A percentile compares a stretch with the other conserved stretches of the same genome.
These are phyloP conservation scores for Anagyrus pseudococci DNA, from an alignment of 2,888 invertebrate genomes.

Conservation along the genomic window DNA sequence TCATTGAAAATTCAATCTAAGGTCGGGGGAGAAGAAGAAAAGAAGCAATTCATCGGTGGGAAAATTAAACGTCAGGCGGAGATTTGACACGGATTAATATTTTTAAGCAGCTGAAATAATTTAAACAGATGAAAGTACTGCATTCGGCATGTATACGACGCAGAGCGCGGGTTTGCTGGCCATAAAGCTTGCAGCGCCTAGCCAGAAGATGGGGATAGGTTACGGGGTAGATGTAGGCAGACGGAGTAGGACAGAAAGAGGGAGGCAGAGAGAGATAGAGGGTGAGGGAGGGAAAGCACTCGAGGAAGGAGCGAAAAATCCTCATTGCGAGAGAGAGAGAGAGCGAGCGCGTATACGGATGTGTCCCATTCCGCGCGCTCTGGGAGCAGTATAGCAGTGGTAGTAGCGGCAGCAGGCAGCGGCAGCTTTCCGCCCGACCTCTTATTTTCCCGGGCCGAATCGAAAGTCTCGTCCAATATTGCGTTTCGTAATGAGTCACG, in stretches of 20 bases:
- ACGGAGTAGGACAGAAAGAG: no score
- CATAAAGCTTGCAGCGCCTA: no score
- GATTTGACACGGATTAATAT: conserved; percentile 27
- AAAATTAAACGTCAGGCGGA: conserved; percentile 27
- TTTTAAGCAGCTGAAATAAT: conserved; percentile 13
- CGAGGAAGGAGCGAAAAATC: conserved; percentile 6
- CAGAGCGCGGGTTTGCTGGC: neutral
- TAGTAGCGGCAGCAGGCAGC: no score
- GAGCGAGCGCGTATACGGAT: no score
- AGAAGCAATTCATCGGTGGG: conserved; percentile 5
- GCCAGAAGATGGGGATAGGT: no score
- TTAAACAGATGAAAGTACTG: conserved; percentile 5
- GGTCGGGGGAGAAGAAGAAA: conserved; percentile 4
- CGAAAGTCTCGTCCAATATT: conserved; percentile 44
- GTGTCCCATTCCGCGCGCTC: conserved; percentile 8
- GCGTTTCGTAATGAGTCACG: conserved; percentile 47
- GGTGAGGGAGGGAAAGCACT: no score
- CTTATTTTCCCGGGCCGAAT: conserved; percentile 25
- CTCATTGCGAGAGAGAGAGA: neutral
- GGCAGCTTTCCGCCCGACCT: conserved; percentile 1
- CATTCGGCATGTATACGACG: conserved; percentile 16
- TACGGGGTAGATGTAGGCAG: no score
- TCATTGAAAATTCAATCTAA: no score
- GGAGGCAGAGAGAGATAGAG: no score
- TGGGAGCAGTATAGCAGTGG: no score